Percentiles rank a stretch among this genome's conserved stretches.
phyloP scores from a whole-genome alignment of 2,113 vertebrate species.

The Nothobranchius furzeri region DNA sequence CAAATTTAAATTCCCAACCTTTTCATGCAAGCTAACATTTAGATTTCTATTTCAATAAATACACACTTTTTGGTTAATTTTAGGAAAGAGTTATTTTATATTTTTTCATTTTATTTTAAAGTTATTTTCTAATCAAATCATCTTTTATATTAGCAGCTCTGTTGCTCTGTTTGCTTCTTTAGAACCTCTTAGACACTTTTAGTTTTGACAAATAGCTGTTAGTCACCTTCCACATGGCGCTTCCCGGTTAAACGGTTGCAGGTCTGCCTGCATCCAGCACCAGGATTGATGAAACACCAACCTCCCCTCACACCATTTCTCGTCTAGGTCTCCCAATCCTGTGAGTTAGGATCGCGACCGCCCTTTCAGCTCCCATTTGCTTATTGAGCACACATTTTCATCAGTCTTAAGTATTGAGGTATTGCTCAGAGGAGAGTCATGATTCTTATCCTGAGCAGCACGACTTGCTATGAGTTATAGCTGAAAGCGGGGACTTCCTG shows the following conservation, averaged over 20 bases:
- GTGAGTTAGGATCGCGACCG: conserved; percentile 59
- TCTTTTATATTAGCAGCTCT: too few relatives aligned
- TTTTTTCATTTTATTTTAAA: not conserved
- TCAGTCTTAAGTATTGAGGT: conserved; percentile 67
- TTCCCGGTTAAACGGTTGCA: conserved; percentile 11
- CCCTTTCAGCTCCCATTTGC: conserved; percentile 64
- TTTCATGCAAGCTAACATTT: not conserved
- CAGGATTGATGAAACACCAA: conserved; percentile 55
- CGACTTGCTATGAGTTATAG: conserved; percentile 58
- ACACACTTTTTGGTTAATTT: not conserved
- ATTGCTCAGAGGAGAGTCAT: conserved; percentile 49
- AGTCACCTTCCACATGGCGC: not conserved
- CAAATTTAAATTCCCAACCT: not conserved
- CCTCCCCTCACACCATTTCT: conserved; percentile 23
- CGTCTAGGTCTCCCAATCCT: conserved; percentile 30
- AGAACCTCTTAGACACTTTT: too few relatives aligned
- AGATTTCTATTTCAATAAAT: not conserved
- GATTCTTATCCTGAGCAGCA: conserved; percentile 64
- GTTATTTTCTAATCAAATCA: not conserved
- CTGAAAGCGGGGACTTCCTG: conserved; percentile 24
- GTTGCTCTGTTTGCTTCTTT: too few relatives aligned
- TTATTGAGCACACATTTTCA: conserved; percentile 78
- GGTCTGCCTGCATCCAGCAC: conserved; percentile 28
- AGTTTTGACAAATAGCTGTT: conserved; percentile 1
- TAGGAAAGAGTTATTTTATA: not conserved